These are phyloP conservation scores for Tethya wilhelma DNA, from an alignment of 37 sponge, comb jelly and placozoan genomes.

Conservation along the genomic window DNA sequence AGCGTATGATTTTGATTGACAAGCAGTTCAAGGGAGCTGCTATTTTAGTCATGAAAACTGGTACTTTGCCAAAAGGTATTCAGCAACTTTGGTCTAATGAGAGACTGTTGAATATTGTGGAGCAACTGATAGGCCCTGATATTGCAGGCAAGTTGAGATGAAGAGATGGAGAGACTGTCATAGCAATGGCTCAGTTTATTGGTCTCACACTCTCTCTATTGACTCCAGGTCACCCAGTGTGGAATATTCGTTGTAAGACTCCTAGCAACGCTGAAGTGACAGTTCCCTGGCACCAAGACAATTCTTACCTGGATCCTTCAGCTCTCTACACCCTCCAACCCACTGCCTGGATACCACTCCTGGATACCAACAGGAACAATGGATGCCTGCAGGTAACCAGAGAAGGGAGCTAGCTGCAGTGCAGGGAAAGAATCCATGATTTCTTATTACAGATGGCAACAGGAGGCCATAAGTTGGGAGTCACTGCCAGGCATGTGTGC, in stretches of 20 bases:
- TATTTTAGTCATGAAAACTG: conserved; percentile 73
- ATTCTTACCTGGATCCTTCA: conserved; percentile 75
- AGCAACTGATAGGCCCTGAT: conserved; percentile 83
- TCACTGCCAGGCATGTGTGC: conserved; percentile 83
- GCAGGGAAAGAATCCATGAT: too few species aligned
- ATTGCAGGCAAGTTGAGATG: conserved; percentile 60
- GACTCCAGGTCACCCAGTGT: conserved; percentile 83
- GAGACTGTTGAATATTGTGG: conserved; percentile 72
- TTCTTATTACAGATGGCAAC: conserved; percentile 56
- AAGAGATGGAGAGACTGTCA: not conserved
- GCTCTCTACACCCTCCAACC: conserved; percentile 52
- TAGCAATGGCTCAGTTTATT: not conserved
- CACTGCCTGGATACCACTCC: conserved; percentile 93
- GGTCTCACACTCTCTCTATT: not conserved
- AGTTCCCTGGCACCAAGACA: conserved; percentile 96
- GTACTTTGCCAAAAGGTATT: conserved; percentile 65
- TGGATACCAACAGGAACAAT: conserved; percentile 78
- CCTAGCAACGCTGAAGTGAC: conserved; percentile 78
- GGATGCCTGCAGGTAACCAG: conserved; percentile 92
- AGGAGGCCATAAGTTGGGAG: conserved; percentile 75
- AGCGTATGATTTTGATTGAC: conserved; percentile 75
- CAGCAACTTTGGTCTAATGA: conserved; percentile 68
- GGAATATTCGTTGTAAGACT: conserved; percentile 83
- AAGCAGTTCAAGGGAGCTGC: conserved; percentile 79
- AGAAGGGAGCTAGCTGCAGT: too few species aligned